Conservation (phyloP, 1,140 invertebrate genomes). For the Rhynchophorus ferrugineus region DNA sequence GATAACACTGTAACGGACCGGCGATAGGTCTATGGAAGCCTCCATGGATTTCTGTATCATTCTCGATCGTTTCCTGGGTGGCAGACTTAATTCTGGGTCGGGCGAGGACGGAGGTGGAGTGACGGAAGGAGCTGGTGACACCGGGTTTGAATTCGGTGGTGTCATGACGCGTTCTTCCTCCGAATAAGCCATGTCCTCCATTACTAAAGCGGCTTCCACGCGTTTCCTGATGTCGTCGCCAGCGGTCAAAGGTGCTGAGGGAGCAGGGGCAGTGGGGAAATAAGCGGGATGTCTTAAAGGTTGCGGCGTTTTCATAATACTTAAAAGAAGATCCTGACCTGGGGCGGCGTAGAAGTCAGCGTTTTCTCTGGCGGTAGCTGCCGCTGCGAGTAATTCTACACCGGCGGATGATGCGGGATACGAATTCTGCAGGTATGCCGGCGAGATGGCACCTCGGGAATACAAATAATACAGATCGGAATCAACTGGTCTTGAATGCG, state of each 20-base stretch:
- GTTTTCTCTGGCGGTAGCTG: conserved; percentile 34
- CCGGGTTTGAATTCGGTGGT: conserved; percentile 57
- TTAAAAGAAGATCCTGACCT: conserved; percentile 30
- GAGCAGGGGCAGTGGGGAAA: conserved; percentile 29
- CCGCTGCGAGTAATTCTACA: conserved; percentile 39
- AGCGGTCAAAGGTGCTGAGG: conserved; percentile 39
- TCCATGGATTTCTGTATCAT: conserved; percentile 67
- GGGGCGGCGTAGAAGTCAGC: conserved; percentile 22
- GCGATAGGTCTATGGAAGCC: conserved; percentile 40
- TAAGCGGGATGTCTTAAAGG: conserved; percentile 34
- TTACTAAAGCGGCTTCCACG: conserved; percentile 60
- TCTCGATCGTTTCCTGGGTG: conserved; percentile 67
- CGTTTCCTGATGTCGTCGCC: conserved; percentile 60
- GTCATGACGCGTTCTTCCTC: conserved; percentile 50
- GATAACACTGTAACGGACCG: conserved; percentile 64
- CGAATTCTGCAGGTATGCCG: conserved; percentile 38
- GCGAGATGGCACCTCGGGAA: conserved; percentile 25
- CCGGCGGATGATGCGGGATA: conserved; percentile 28
- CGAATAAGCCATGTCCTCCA: conserved; percentile 45
- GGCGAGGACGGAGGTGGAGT: conserved; percentile 54
- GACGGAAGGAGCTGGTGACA: conserved; percentile 54
- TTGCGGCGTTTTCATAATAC: conserved; percentile 32
- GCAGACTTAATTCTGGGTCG: conserved; percentile 58
- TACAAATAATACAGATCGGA: conserved; percentile 35
- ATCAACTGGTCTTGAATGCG: conserved; percentile 17